Conservation (phyloP, 2,797 vertebrate species). For the Cephalopachus bancanus region DNA sequence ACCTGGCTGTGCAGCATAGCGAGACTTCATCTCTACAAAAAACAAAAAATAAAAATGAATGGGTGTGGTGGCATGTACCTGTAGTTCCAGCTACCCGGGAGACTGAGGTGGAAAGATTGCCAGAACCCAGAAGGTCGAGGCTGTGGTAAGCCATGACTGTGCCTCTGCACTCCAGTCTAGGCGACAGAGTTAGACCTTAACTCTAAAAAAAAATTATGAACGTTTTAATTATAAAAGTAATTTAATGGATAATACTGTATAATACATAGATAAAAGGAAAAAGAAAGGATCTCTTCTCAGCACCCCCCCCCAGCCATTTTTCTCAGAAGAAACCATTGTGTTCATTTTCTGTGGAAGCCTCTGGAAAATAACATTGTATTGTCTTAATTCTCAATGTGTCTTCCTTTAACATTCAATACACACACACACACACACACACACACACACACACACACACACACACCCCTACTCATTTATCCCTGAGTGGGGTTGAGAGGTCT, state of each 20-base stretch:
- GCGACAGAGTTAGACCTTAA: too few relatives aligned
- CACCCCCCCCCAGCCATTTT: background rate
- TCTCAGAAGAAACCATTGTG: background rate
- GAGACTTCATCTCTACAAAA: too few relatives aligned
- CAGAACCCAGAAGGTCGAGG: too few relatives aligned
- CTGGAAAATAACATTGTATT: background rate
- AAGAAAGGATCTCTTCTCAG: background rate
- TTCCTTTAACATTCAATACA: background rate
- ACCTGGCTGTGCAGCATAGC: too few relatives aligned
- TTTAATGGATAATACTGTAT: background rate
- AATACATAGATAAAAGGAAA: background rate
- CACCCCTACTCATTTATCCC: background rate
- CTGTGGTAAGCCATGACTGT: too few relatives aligned
- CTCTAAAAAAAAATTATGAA: background rate
- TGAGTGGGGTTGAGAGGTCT: background rate
- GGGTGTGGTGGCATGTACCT: too few relatives aligned
- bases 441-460: fast-evolving
- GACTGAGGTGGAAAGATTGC: too few relatives aligned
- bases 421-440: fast-evolving
- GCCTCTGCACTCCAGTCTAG: too few relatives aligned
- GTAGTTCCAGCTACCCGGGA: too few relatives aligned
- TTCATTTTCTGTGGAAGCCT: background rate
- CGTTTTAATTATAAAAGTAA: background rate
- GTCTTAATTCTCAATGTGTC: background rate
- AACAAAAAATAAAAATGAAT: too few relatives aligned